phyloP scores from a whole-genome alignment of 2,797 vertebrate species.

The Chelonia mydas region DNA sequence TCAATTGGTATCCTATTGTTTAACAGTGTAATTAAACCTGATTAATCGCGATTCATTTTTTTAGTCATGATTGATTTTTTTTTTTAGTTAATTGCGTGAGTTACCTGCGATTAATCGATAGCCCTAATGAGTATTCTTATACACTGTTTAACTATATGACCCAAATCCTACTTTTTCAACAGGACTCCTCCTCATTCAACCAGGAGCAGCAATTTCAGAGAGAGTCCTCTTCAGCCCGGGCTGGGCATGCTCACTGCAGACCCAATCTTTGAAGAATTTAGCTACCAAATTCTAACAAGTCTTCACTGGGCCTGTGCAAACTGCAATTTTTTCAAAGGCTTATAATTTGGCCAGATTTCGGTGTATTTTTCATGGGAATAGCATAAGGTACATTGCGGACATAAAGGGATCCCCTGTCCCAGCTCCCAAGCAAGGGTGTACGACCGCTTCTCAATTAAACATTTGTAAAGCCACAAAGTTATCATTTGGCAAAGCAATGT shows the following conservation, averaged over 20 bases:
- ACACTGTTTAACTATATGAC: background rate
- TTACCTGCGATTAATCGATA: too few relatives aligned
- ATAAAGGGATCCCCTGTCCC: background rate
- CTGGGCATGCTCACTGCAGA: background rate
- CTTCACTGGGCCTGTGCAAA: background rate
- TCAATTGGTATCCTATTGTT: too few relatives aligned
- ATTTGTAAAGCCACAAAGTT: background rate
- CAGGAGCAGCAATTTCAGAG: background rate
- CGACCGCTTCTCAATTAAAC: background rate
- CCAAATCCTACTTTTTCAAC: background rate
- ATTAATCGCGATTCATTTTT: too few relatives aligned
- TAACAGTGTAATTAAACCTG: too few relatives aligned
- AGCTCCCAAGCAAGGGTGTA: background rate
- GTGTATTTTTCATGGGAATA: background rate
- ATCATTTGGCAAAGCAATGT: background rate
- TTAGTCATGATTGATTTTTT: too few relatives aligned
- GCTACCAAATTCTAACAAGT: background rate
- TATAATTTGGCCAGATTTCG: background rate
- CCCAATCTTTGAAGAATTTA: background rate
- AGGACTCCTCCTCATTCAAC: background rate
- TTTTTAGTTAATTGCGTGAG: too few relatives aligned
- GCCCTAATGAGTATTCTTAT: background rate
- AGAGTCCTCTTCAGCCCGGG: background rate
- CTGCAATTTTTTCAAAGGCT: background rate
- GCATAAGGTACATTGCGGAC: background rate